Evolutionary conservation across 1,140 invertebrate genomes (phyloP).

Genomic region (Thereuonema tuberculata): DNA sequence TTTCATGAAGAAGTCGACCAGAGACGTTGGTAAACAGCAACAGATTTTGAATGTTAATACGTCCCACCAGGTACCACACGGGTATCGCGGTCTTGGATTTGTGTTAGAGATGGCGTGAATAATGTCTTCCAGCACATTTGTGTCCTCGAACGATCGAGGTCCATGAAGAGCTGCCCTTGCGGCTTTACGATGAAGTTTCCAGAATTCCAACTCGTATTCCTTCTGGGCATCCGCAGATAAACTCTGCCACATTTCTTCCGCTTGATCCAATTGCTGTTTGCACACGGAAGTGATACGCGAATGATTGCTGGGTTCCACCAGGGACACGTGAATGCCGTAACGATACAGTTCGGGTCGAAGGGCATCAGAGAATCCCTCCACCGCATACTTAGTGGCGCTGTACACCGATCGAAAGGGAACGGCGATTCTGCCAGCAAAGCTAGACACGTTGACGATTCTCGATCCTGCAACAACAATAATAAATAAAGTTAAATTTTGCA

Average conservation of each 20-base stretch:
- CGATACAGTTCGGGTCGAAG: constrained; percentile 28
- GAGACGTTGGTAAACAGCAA: neutral
- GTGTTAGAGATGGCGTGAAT: neutral
- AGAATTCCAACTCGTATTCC: neutral
- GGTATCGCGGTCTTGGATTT: neutral
- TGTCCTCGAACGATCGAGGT: neutral
- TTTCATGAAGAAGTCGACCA: neutral
- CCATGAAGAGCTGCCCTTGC: neutral
- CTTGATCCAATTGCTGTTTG: neutral
- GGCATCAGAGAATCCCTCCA: constrained; percentile 28
- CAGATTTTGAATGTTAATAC: neutral
- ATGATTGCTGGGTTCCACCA: constrained; percentile 30
- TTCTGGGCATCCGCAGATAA: neutral
- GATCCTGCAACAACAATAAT: too few relatives aligned
- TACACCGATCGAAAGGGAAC: constrained; percentile 30
- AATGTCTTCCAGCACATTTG: neutral
- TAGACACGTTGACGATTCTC: constrained; percentile 34
- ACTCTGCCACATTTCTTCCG: neutral
- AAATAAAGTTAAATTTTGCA: too few relatives aligned
- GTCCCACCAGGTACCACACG: neutral
- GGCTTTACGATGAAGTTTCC: neutral
- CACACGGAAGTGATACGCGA: neutral
- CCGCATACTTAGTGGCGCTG: constrained; percentile 30
- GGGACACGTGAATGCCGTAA: constrained; percentile 30
- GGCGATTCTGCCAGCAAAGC: constrained; percentile 27